A percentile compares a stretch with the other conserved stretches of the same genome.
Evolutionary conservation across 2,797 vertebrate genomes (phyloP).

Genomic region (Saxicola maurus): DNA sequence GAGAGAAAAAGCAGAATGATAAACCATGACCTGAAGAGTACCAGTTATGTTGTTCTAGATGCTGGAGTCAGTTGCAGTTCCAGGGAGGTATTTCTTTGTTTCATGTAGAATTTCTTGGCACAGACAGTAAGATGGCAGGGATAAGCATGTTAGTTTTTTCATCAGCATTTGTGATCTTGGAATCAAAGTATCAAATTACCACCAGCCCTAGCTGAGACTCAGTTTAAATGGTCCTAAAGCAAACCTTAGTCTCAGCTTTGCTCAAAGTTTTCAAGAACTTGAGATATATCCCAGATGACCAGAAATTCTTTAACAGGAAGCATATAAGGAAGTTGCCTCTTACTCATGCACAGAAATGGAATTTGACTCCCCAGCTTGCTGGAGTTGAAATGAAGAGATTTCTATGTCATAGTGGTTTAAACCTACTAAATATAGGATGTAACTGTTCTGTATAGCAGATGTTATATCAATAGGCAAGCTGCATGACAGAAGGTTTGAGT

Average conservation of each 20-base stretch:
- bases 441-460: slow-evolving; percentile 26
- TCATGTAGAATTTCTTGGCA: not conserved
- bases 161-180: not conserved
- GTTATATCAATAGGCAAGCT: slow-evolving; percentile 39
- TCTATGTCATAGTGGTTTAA: slow-evolving; percentile 15
- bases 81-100: not conserved
- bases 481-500: slow-evolving; percentile 49
- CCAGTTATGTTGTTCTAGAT: not conserved
- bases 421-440: slow-evolving; percentile 21
- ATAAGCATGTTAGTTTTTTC: not conserved
- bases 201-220: not conserved
- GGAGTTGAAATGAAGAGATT: slow-evolving; percentile 3
- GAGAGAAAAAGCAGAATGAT: not conserved
- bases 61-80: not conserved
- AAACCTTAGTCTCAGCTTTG: not conserved
- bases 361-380: slow-evolving; percentile 18
- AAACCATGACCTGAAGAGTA: not conserved
- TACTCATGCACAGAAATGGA: not conserved
- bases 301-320: not conserved
- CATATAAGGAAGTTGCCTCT: not conserved
- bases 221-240: not conserved
- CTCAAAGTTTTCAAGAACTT: not conserved
- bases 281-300: not conserved
- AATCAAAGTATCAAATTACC: not conserved
- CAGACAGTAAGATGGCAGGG: not conserved